Percentiles rank a stretch among this genome's conserved stretches.
These are phyloP conservation scores for Carterocephalus palaemon DNA, from an alignment of 2,888 invertebrate genomes.

Conservation along the genomic window DNA sequence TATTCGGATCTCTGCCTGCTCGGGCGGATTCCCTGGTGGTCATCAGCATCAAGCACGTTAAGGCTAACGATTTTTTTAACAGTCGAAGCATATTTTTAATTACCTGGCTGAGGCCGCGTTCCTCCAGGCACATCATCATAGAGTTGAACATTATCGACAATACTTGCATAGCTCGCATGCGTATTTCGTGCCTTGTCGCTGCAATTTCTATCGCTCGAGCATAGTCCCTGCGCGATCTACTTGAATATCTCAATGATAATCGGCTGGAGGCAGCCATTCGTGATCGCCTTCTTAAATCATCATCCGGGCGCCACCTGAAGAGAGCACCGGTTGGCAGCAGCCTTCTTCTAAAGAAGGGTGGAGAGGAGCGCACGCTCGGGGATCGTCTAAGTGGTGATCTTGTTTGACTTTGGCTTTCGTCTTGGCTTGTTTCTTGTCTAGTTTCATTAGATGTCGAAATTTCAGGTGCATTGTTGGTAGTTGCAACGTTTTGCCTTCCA, in stretches of 20 bases:
- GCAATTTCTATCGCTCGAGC: constrained; percentile 62
- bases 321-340: constrained; percentile 41
- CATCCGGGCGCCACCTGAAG: constrained; percentile 56
- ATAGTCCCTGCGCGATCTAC: constrained; percentile 55
- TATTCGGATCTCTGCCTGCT: constrained; percentile 40
- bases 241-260: constrained; percentile 46
- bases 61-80: constrained; percentile 66
- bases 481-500: constrained; percentile 34
- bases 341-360: constrained; percentile 48
- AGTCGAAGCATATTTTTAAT: constrained; percentile 68
- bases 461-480: constrained; percentile 27
- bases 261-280: constrained; percentile 45
- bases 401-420: constrained; percentile 32
- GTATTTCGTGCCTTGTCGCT: constrained; percentile 67
- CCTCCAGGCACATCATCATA: constrained; percentile 76
- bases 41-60: constrained; percentile 72
- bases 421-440: constrained; percentile 35
- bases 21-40: constrained; percentile 54
- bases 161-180: constrained; percentile 73
- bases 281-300: constrained; percentile 53
- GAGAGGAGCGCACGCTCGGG: constrained; percentile 41
- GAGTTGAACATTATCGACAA: constrained; percentile 74
- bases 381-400: constrained; percentile 41
- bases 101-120: constrained; percentile 64
- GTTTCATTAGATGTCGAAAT: constrained; percentile 31